phyloP scores from a whole-genome alignment of 2,888 invertebrate species.

The Polyommatus iphigenia region DNA sequence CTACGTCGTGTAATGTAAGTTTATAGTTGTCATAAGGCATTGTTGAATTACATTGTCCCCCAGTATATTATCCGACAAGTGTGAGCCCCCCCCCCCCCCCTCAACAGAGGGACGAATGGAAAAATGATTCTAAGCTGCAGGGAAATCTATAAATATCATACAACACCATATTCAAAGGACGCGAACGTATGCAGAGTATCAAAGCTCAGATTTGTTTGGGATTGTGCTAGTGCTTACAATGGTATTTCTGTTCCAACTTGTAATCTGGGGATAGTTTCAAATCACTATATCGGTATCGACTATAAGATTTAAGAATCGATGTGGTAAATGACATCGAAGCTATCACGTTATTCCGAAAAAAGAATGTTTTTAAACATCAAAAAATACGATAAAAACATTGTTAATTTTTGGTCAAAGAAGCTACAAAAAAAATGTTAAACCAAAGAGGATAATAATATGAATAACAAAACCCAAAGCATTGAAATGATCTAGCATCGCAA shows the following conservation, averaged over 20 bases:
- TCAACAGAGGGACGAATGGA: conserved; percentile 36
- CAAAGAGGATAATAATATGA: not conserved
- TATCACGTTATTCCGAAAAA: not conserved
- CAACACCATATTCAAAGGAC: not conserved
- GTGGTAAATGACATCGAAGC: not conserved
- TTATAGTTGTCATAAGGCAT: conserved; percentile 56
- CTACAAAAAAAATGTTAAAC: not conserved
- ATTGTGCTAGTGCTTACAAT: conserved; percentile 9
- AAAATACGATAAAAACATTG: not conserved
- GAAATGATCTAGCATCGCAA: not conserved
- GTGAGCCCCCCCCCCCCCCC: conserved; percentile 36
- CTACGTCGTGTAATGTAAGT: conserved; percentile 38
- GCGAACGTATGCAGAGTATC: not conserved
- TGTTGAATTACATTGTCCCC: conserved; percentile 62
- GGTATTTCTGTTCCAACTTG: not conserved
- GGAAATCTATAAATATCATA: conserved; percentile 19
- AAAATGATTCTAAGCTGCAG: conserved; percentile 31
- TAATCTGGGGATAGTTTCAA: not conserved
- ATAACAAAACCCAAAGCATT: not conserved
- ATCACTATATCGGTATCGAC: not conserved
- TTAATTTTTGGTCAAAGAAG: not conserved
- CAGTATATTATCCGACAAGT: conserved; percentile 48
- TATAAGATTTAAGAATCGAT: too few relatives aligned
- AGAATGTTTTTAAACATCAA: not conserved
- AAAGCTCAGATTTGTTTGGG: not conserved